Evolutionary conservation across 2,888 invertebrate genomes (phyloP).

Genomic region (Amphimallon solstitiale): DNA sequence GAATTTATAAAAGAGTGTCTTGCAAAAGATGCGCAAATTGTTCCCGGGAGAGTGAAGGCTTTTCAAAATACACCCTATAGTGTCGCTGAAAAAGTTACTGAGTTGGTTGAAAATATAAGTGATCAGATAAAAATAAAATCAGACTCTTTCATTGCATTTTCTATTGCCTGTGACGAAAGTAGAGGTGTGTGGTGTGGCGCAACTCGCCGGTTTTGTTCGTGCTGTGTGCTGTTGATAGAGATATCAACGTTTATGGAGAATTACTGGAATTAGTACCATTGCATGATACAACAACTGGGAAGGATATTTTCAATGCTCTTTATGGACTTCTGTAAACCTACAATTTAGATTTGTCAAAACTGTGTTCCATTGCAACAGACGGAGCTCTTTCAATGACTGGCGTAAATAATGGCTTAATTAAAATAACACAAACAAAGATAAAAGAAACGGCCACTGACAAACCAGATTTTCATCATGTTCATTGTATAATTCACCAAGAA

Average conservation of each 20-base stretch:
- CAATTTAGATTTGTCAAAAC: conserved; percentile 39
- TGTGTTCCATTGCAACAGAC: conserved; percentile 48
- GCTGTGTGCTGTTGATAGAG: conserved; percentile 10
- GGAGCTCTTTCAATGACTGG: conserved; percentile 43
- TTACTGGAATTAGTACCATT: conserved; percentile 21
- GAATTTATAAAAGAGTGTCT: conserved; percentile 45
- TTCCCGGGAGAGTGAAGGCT: too few relatives aligned
- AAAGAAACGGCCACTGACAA: neutral
- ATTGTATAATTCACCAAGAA: neutral
- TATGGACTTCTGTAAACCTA: conserved; percentile 46
- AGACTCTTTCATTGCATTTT: conserved; percentile 10
- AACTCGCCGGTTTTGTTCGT: conserved; percentile 4
- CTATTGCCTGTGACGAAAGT: conserved; percentile 5
- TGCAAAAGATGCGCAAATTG: too few relatives aligned
- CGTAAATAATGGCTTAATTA: conserved; percentile 43
- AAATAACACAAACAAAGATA: neutral
- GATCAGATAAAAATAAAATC: neutral
- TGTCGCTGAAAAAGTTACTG: too few relatives aligned
- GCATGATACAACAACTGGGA: conserved; percentile 40
- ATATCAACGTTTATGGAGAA: conserved; percentile 16
- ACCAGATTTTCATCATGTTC: conserved; percentile 1
- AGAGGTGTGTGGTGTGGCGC: conserved; percentile 5
- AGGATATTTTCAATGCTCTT: conserved; percentile 47
- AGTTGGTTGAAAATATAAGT: too few relatives aligned
- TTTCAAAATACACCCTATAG: too few relatives aligned